Percentiles rank a stretch among this genome's conserved stretches.
phyloP scores from a whole-genome alignment of 1,140 invertebrate species.

The Brachionus manjavacas region DNA sequence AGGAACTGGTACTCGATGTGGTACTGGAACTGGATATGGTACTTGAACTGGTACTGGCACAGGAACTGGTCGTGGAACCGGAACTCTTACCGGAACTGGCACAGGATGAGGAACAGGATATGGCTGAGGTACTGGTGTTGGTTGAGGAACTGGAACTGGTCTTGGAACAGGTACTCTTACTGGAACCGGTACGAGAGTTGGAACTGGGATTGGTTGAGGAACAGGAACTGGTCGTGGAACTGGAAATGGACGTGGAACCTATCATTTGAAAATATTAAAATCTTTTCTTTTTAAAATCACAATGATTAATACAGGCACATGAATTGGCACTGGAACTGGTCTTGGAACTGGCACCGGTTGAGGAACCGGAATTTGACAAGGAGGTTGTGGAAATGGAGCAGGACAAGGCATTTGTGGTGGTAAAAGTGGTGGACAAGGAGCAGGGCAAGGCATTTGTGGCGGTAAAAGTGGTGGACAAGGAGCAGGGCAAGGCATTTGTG shows the following conservation, averaged over 20 bases:
- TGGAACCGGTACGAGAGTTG: neutral
- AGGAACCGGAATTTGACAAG: neutral
- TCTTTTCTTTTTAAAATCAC: too few relatives aligned
- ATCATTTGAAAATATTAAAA: neutral
- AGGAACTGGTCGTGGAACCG: neutral
- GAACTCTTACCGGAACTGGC: neutral
- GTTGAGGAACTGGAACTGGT: neutral
- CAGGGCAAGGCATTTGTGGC: neutral
- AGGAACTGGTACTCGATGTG: neutral
- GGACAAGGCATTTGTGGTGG: neutral
- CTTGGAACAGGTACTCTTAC: neutral
- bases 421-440: neutral
- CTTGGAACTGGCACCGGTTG: neutral
- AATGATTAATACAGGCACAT: neutral
- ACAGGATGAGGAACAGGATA: neutral
- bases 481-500: too few relatives aligned
- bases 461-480: too few relatives aligned
- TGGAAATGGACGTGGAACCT: slow-evolving; percentile 4
- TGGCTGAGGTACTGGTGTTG: neutral
- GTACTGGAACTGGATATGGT: neutral
- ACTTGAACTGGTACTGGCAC: neutral
- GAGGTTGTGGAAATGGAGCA: neutral
- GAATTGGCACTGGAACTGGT: neutral
- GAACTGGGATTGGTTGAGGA: neutral
- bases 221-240: neutral